phyloP scores from a whole-genome alignment of 2,888 invertebrate species.

The Cremastobaeus sp. region DNA sequence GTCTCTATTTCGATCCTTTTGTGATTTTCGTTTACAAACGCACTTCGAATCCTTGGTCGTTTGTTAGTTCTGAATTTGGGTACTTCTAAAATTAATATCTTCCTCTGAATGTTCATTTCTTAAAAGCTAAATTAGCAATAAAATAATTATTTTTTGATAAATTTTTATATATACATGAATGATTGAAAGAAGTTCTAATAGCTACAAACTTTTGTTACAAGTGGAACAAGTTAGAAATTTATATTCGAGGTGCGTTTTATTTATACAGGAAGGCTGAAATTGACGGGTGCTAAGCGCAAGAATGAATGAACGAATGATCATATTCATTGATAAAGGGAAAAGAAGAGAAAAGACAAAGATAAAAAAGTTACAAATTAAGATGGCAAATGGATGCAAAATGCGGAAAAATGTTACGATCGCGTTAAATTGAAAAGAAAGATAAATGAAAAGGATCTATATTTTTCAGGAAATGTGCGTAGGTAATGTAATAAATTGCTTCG shows the following conservation, averaged over 20 bases:
- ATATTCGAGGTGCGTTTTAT: constrained; percentile 63
- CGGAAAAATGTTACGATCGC: constrained; percentile 33
- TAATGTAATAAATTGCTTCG: constrained; percentile 56
- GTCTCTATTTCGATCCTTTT: no score
- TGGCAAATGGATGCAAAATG: constrained; percentile 25
- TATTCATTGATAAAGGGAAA: constrained; percentile 45
- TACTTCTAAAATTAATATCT: no score
- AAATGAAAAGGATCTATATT: constrained; percentile 55
- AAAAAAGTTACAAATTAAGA: constrained; percentile 36
- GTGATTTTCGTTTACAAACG: no score
- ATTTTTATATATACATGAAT: no score
- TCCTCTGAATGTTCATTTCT: no score
- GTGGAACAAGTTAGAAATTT: no score
- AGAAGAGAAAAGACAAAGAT: constrained; percentile 16
- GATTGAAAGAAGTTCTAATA: no score
- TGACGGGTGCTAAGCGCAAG: constrained; percentile 72
- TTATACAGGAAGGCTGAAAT: constrained; percentile 72
- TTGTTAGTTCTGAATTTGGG: no score
- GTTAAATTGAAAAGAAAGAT: constrained; percentile 42
- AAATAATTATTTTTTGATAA: no score
- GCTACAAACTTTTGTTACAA: no score
- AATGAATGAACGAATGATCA: constrained; percentile 64
- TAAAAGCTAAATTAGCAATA: no score
- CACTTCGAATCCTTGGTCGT: no score
- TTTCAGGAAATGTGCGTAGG: constrained; percentile 53